Evolutionary conservation across 2,797 vertebrate species (phyloP), one percentile per base, ranked within the genome.

Genomic region (Cirrhinus molitorella): DNA sequence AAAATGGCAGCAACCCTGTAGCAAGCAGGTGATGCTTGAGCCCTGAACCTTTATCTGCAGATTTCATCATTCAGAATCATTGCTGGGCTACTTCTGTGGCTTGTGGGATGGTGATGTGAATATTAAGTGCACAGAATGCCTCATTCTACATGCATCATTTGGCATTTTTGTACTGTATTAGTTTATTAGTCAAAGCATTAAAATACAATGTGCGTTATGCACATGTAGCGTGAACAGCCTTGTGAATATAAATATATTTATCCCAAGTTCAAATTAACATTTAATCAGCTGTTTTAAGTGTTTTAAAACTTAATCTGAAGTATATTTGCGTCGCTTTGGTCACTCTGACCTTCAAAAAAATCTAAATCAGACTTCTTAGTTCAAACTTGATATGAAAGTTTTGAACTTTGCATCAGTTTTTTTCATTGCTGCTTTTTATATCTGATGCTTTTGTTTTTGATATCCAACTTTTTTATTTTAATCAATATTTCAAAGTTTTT

Each of bases 1-100:
- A 92, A 90, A 92, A 92, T 91, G 85, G 90, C 89, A 87, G 74
- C 17, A 79, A 37, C 21, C 25, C 9, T 66, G 0, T 59, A 73
- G 57, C 79, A 67, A 19, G 55, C 65, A 51, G 47, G 34, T 74
- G 34, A 75, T 55, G 37, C 79, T 80, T 57, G 40, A 81, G 55
- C 61, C 25, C 23, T 14, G 11, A 61, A 47, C 9, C 14, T 45
- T 47, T 57, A 66, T 74, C 45, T 66, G 47, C 31, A 67, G 49
- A 68, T 77, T 53, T 76, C 49, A 13, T 78, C 23, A 59, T 59
- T 70, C 14, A 45, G 34, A 59, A 21, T 77, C 43, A 12, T 70
- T 59, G 53, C 40, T 70, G 25, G 21, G 43, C 61, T 68, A 57
- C 23, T 45, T 83, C 5, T 53, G 21, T 67, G 63, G 28, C 51